Base-by-base conservation (phyloP, 2,113 vertebrate species). In the Anhinga rufa region DNA sequence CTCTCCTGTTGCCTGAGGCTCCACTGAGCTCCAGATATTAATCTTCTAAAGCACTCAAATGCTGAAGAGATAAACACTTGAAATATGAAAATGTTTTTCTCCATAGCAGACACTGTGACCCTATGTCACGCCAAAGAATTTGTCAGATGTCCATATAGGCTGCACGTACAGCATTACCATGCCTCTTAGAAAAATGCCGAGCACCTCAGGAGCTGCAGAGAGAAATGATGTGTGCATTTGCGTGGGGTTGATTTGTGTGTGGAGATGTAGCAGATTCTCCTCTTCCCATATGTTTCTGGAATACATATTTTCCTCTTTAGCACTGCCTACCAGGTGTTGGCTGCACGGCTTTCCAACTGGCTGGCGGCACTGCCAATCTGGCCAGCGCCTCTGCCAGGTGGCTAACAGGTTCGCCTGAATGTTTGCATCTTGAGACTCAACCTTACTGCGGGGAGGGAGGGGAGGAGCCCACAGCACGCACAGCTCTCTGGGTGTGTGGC, bases 51-150 rank as follows among this genome's bases (percentile, higher is more conserved):
- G 96, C 97, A 98, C 98, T 98, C 97, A 97, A 97, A 98, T 79
- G 86, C 95, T 98, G 97, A 97, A 98, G 98, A 98, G 98, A 98
- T 98, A 98, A 98, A 98, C 98, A 98, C 98, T 98, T 97, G 97
- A 98, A 98, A 98, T 97, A 98, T 94, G 97, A 98, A 98, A 98
- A 98, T 98, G 97, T 97, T 98, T 98, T 97, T 98, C 95, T 97
- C 96, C 51, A 19, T 75, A 93, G 91, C 94, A 97, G 96, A 96
- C 65, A 64, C 82, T 74, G 64, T 92, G 97, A 97, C 95, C 97
- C 97, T 94, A 69, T 32, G 69, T 88, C 97, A 96, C 12, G 6
- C 78, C 86, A 57, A 93, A 92, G 96, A 94, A 93, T 88, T 74
- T 78, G 93, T 91, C 88, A 94, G 92, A 91, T 75, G 96, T 86